Conservation (phyloP, 2,888 invertebrate species). For the Romanomermis culicivorax region DNA sequence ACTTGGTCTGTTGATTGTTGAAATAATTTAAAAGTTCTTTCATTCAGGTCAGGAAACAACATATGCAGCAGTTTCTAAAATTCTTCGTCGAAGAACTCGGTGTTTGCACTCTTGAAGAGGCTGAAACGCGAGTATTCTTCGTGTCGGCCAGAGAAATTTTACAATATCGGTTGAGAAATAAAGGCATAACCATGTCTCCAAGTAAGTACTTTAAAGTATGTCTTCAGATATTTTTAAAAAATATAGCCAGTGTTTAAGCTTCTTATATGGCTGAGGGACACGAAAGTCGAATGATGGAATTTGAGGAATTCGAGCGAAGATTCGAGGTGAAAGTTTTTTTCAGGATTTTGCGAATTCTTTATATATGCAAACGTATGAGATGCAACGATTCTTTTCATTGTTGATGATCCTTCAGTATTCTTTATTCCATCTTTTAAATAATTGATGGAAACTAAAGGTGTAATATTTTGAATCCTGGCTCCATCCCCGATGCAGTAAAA, state of each 20-base stretch:
- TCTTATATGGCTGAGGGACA: constrained; percentile 59
- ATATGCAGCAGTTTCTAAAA: constrained; percentile 73
- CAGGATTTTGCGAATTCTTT: too few species aligned
- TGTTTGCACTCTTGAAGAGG: constrained; percentile 44
- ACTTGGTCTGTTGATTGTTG: too few species aligned
- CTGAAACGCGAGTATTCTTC: constrained; percentile 83
- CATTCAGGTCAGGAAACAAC: constrained; percentile 72
- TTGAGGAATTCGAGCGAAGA: constrained; percentile 90
- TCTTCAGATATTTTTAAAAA: not conserved
- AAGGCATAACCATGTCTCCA: constrained; percentile 30
- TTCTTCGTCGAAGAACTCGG: constrained; percentile 86
- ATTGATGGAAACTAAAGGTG: too few species aligned
- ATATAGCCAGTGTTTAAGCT: not conserved
- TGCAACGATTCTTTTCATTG: too few species aligned
- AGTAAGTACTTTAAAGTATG: not conserved
- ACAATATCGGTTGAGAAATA: constrained; percentile 48
- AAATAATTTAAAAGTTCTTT: too few species aligned
- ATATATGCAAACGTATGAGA: too few species aligned
- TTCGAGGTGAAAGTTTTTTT: constrained; percentile 47
- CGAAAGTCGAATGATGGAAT: constrained; percentile 81
- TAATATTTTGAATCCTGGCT: too few species aligned
- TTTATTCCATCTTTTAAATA: too few species aligned
- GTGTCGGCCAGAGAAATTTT: constrained; percentile 91
- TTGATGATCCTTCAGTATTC: too few species aligned
- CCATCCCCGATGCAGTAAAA: too few species aligned